These are phyloP conservation scores for Neodiprion lecontei DNA, from an alignment of 1,140 invertebrate genomes.

Conservation along the genomic window DNA sequence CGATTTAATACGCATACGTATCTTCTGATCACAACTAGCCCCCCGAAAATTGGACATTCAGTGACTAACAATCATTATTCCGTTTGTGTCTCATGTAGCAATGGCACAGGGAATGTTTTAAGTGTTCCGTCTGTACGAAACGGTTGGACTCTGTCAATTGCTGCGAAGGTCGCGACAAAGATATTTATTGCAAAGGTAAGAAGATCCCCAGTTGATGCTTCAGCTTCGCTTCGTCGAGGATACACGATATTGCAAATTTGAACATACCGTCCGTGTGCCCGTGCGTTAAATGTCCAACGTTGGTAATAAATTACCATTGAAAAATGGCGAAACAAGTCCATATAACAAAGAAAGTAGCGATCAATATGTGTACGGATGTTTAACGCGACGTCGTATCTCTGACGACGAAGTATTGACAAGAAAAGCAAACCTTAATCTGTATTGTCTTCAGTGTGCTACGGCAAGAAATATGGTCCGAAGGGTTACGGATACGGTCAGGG, in stretches of 20 bases:
- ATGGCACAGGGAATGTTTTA: constrained; percentile 96
- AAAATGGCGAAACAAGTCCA: no score
- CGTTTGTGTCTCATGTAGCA: constrained; percentile 55
- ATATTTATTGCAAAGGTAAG: constrained; percentile 97
- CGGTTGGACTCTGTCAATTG: constrained; percentile 95
- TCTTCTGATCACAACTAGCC: background rate
- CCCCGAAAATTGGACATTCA: background rate
- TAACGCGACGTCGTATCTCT: background rate
- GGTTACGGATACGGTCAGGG: constrained; percentile 94
- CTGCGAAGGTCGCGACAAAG: constrained; percentile 94
- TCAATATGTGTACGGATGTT: no score
- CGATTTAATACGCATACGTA: background rate
- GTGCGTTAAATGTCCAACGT: no score
- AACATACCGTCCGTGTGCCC: no score
- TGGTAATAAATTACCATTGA: no score
- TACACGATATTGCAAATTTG: background rate
- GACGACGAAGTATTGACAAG: background rate
- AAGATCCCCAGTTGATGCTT: background rate
- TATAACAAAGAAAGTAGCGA: no score
- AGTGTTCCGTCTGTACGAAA: constrained; percentile 92
- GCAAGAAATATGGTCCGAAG: constrained; percentile 92
- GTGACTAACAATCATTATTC: constrained; percentile 52
- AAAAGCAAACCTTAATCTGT: constrained; percentile 41
- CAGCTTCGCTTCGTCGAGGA: background rate
- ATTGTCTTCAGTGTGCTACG: constrained; percentile 84